Evolutionary conservation across 2,888 invertebrate genomes (phyloP).

Genomic region (Nomada ruficornis): DNA sequence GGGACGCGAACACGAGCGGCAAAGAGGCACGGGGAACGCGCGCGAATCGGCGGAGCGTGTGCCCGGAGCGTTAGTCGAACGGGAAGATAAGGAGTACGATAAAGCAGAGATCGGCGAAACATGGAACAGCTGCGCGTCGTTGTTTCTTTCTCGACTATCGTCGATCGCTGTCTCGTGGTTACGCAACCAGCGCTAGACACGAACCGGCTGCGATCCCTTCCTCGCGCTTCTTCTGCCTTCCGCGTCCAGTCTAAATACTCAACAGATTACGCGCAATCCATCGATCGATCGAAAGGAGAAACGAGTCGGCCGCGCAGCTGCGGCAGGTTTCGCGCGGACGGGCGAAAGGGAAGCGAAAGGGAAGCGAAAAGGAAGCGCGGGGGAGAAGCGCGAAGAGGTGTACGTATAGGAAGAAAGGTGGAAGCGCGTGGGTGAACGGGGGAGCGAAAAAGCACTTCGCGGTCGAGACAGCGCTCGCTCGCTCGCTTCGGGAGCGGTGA

Average conservation of each 20-base stretch:
- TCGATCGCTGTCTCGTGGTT: constrained; percentile 64
- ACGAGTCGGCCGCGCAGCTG: not conserved
- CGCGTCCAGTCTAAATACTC: not conserved
- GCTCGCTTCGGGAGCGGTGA: constrained; percentile 30
- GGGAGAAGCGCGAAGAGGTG: too few species aligned
- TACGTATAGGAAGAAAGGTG: too few species aligned
- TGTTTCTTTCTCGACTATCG: constrained; percentile 63
- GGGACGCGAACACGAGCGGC: too few species aligned
- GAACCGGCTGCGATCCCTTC: constrained; percentile 6
- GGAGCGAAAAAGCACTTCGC: not conserved
- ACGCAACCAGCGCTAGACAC: constrained; percentile 53
- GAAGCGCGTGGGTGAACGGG: not conserved
- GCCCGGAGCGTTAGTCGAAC: not conserved
- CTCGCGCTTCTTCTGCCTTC: not conserved
- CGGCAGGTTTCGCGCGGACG: too few species aligned
- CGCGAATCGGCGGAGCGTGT: not conserved
- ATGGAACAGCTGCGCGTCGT: constrained; percentile 70
- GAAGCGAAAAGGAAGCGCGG: too few species aligned
- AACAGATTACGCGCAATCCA: not conserved
- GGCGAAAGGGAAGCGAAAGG: too few species aligned
- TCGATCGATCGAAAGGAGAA: too few species aligned
- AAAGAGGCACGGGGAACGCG: too few species aligned
- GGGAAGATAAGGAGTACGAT: constrained; percentile 25
- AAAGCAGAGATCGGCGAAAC: constrained; percentile 61
- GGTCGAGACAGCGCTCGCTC: not conserved